These are phyloP conservation scores for Acrobasis repandana DNA, from an alignment of 2,888 invertebrate genomes.

Conservation along the genomic window DNA sequence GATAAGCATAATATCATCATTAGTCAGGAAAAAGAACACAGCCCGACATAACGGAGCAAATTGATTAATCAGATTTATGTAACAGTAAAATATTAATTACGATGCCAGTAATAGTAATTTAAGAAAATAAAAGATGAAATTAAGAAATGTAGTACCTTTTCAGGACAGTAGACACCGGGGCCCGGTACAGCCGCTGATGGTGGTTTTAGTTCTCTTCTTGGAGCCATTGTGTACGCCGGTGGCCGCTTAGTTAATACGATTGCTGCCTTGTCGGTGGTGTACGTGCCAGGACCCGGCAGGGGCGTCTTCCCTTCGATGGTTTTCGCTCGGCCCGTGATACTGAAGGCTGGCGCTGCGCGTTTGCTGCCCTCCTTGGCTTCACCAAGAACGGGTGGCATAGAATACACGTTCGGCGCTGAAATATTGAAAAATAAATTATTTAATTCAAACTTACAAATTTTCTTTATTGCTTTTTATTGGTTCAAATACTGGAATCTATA, in stretches of 20 bases:
- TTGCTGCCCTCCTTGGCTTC: conserved; percentile 79
- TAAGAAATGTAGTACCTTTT: conserved; percentile 71
- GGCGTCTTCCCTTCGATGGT: conserved; percentile 63
- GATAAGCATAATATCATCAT: too few species aligned
- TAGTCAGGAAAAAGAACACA: too few species aligned
- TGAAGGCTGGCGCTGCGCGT: conserved; percentile 92
- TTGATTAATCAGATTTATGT: too few species aligned
- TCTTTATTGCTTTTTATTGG: too few species aligned
- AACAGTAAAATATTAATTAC: too few species aligned
- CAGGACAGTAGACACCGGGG: conserved; percentile 86
- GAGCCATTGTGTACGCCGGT: conserved; percentile 94
- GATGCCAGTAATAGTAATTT: too few species aligned
- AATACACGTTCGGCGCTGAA: conserved; percentile 94
- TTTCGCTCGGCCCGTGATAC: conserved; percentile 92
- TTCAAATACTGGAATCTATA: too few species aligned
- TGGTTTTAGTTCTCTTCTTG: conserved; percentile 64
- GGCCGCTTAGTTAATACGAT: conserved; percentile 75
- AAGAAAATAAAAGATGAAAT: too few species aligned
- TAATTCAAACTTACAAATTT: too few species aligned
- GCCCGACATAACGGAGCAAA: too few species aligned
- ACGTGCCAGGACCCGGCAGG: conserved; percentile 93
- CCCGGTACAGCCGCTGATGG: conserved; percentile 74
- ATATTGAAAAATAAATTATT: conserved; percentile 23
- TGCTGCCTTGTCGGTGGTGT: conserved; percentile 83
- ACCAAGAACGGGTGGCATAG: conserved; percentile 90